Base-by-base conservation (phyloP, 2,797 vertebrate genomes). In the Notamacropus eugenii region DNA sequence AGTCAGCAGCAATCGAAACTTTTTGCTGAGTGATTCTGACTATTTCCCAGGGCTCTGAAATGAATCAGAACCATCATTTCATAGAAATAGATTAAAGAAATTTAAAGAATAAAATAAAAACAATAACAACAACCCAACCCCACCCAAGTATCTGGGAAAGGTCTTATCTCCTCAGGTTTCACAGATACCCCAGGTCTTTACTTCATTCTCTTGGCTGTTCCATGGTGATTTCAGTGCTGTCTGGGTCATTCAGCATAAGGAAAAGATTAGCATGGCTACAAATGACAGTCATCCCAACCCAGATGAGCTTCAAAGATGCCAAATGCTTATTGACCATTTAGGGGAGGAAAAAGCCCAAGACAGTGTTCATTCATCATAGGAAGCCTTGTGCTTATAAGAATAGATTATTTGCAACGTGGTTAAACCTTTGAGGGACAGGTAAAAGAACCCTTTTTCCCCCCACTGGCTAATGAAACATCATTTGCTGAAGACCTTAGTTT, bases 361-460 rank as follows among this genome's bases (percentile, higher is more conserved):
- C 96, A 95, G 94, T 93, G 93, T 96, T 97, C 94, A 95, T 98
- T 98, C 91, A 95, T 93, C 96, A 96, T 97, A 96, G 93, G 96
- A 97, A 97, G 92, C 27, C n/a, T 31, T 95, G 94, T 95, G 54
- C 97, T 67, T 94, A 28, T 92, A 97, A 97, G 96, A 94, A 92
- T 67, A 94, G 96, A 95, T 96, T 98, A 92, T 98, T 98, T 95
- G 96, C 90, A 92, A 40, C 96, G 90, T 94, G 93, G 82, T 46
- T 91, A 97, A 97, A 95, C 97, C 93, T 93, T 55, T 93, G 93
- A 56, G 90, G 93, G 92, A 95, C 96, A 95, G 95, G 94, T 97
- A 97, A 94, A 97, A 97, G 54, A 91, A 55, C 4, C 93, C 97
- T 98, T 97, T 97, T 96, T 97, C 95, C 94, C 91, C 96, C 91